Base-by-base conservation (phyloP, 2,888 invertebrate genomes). In the Habroteleia sp. region DNA sequence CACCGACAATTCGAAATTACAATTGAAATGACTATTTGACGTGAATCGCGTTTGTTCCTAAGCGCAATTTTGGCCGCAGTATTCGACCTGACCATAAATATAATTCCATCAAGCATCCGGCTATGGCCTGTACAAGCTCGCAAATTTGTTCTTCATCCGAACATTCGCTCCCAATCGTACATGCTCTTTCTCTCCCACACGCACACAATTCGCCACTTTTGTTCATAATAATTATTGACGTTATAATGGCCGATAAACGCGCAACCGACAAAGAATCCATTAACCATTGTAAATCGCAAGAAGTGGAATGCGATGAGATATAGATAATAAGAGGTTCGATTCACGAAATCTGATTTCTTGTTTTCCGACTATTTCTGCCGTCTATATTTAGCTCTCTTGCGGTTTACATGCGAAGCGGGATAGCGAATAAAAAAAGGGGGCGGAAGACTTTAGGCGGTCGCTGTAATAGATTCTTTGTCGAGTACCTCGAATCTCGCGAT, bases 191-290 rank as follows among this genome's bases (percentile, higher is more conserved):
- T 13, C 17, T 29, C 13, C 5, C 27, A 14, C 8, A 13, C 14
- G 1, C 16, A 7, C 42, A 68, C 58, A 50, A 41, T 73, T 58
- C 41, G 31, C 72, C 65, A 62, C 54, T 72, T 50, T 72, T 33
- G 66, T 58, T 66, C 25, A 31, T 74, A 48, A 63, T 56, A 69
- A 69, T 74, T 74, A 68, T 63, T 63, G 74, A 68, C 69, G 42
- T 68, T 74, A 39, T 44, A 62, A 68, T 74, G 74, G 74, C 74
- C 69, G 63, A 69, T 74, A 74, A 69, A 62, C 63, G 62, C 63
- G 56, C 74, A 69, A 66, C 68, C 74, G 74, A 69, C 74, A 63
- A 69, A 68, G 56, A 69, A 74, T 58, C 68, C 58, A 63, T 74
- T 69, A 69, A 69, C 62, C 48, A 63, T 74, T 68, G 68, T 68